Percentiles rank a stretch among this genome's conserved stretches.
Conservation (phyloP, 2,888 invertebrate genomes). For the Chrysotoxum bicinctum region DNA sequence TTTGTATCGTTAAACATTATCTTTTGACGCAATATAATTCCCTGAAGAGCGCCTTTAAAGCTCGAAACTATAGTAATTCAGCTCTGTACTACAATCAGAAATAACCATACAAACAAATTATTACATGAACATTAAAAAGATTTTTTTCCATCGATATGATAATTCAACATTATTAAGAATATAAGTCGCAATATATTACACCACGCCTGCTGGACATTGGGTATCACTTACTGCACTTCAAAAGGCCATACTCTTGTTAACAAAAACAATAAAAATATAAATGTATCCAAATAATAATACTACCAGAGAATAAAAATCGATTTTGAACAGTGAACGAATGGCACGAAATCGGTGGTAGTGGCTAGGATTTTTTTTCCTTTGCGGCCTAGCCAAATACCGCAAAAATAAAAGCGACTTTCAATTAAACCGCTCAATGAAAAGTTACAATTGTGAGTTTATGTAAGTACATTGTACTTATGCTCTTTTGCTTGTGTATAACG, state of each 20-base stretch:
- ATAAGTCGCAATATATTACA: conserved; percentile 7
- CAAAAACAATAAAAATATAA: neutral
- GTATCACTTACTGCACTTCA: conserved; percentile 14
- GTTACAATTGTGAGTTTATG: conserved; percentile 41
- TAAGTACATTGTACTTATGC: conserved; percentile 8
- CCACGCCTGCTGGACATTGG: conserved; percentile 12
- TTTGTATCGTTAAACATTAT: no score
- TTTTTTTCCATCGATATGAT: neutral
- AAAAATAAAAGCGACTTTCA: conserved; percentile 54
- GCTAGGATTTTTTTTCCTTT: neutral
- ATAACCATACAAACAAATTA: conserved; percentile 11
- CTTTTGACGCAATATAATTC: no score
- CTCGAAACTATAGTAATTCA: neutral
- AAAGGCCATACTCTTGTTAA: conserved; percentile 1
- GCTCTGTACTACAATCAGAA: neutral
- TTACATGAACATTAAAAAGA: conserved; percentile 20
- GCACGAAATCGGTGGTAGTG: conserved; percentile 14
- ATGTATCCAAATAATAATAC: conserved; percentile 2
- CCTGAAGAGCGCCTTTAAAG: no score
- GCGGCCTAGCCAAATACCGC: conserved; percentile 28
- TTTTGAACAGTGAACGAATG: conserved; percentile 24
- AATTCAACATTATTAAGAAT: conserved; percentile 26
- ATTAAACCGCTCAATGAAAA: conserved; percentile 45
- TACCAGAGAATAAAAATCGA: conserved; percentile 41
- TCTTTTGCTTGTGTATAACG: neutral